phyloP scores from a whole-genome alignment of 1,140 invertebrate genomes.

The Helicoverpa zea region DNA sequence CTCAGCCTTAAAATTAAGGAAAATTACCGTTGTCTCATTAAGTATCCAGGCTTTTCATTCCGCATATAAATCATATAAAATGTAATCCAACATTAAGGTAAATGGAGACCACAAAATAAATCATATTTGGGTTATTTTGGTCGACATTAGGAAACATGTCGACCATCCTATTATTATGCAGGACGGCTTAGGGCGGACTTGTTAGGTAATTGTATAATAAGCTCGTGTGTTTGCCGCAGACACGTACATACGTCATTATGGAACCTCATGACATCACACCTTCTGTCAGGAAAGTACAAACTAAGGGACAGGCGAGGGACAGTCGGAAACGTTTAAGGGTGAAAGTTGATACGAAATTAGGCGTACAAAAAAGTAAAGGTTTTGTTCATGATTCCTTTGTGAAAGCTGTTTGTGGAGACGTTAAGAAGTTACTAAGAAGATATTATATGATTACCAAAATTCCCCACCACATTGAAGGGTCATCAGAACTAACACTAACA shows the following conservation, averaged over 20 bases:
- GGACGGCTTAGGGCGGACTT: conserved; percentile 6
- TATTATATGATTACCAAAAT: background rate
- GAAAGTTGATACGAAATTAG: no score
- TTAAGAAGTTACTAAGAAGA: no score
- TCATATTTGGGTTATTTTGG: conserved; percentile 28
- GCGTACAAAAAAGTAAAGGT: no score
- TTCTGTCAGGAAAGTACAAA: no score
- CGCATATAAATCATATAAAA: conserved; percentile 7
- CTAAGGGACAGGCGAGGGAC: no score
- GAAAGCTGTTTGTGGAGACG: no score
- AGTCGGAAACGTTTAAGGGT: no score
- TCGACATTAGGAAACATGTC: conserved; percentile 8
- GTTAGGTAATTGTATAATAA: conserved; percentile 33
- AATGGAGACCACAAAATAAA: conserved; percentile 12
- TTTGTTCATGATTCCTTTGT: no score
- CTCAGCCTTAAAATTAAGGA: background rate
- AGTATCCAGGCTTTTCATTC: background rate
- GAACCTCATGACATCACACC: background rate
- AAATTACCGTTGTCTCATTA: background rate
- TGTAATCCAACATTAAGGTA: background rate
- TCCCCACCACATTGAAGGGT: background rate
- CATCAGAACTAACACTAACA: background rate
- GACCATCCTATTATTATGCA: conserved; percentile 25
- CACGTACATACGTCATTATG: conserved; percentile 14
- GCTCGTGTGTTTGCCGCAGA: background rate